A percentile compares a stretch with the other conserved stretches of the same genome.
Conservation (phyloP, 2,113 vertebrate species). For the Callopanchax toddi region DNA sequence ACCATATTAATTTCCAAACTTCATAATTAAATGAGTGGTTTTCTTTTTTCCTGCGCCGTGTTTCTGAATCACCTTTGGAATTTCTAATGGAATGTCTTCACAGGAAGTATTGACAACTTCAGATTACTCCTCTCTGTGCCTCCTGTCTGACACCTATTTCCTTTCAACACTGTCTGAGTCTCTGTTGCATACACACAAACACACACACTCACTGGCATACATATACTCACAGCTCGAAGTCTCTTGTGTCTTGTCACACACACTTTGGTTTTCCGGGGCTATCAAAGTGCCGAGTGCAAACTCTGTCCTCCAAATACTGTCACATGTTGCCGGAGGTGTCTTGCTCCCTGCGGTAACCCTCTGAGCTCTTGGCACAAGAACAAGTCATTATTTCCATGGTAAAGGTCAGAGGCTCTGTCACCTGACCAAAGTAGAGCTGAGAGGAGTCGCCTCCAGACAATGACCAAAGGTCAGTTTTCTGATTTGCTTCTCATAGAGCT, state of each 20-base stretch:
- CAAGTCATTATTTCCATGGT: conserved; percentile 79
- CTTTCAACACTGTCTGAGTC: conserved; percentile 60
- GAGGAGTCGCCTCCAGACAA: conserved; percentile 65
- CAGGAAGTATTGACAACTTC: conserved; percentile 64
- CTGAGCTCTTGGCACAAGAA: conserved; percentile 69
- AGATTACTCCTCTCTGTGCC: conserved; percentile 61
- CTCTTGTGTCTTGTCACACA: conserved; percentile 71
- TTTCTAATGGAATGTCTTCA: conserved; percentile 43
- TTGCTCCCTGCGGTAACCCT: conserved; percentile 64
- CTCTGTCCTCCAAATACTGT: conserved; percentile 71
- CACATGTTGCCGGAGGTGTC: conserved; percentile 74
- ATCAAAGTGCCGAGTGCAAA: conserved; percentile 76
- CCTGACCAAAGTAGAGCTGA: conserved; percentile 68
- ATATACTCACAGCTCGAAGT: conserved; percentile 50
- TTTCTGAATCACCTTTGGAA: conserved; percentile 17
- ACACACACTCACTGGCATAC: conserved; percentile 31
- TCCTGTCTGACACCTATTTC: conserved; percentile 67
- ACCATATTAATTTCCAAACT: background rate
- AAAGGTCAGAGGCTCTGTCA: conserved; percentile 78
- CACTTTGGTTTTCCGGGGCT: conserved; percentile 71
- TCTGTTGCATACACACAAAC: conserved; percentile 39
- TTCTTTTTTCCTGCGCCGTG: background rate
- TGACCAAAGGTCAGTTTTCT: conserved; percentile 75
- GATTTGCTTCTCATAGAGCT: conserved; percentile 53
- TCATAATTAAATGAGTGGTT: background rate